Conservation (phyloP, 1,140 invertebrate species). For the Sitobion miscanthi region DNA sequence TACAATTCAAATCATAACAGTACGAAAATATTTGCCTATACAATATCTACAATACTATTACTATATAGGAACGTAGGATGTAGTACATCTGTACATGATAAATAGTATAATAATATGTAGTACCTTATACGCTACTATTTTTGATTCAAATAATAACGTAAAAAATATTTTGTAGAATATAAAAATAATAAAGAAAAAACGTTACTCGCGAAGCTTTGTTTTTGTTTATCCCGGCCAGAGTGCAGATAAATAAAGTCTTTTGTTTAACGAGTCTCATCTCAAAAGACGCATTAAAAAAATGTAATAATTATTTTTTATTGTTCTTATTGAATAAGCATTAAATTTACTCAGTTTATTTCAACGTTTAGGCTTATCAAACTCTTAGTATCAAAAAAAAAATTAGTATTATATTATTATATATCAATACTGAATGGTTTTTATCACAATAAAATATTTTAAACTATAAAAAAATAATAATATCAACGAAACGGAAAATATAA, state of each 20-base stretch:
- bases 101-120: not conserved
- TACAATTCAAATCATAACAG: constrained; percentile 2
- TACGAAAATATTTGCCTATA: constrained; percentile 1
- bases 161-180: not conserved
- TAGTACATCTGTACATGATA: not conserved
- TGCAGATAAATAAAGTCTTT: not conserved
- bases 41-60: not conserved
- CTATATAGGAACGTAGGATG: not conserved
- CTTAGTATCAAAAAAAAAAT: not conserved
- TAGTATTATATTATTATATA: not conserved
- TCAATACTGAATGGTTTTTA: not conserved
- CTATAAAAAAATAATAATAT: not conserved
- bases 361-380: not conserved
- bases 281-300: not conserved
- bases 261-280: not conserved
- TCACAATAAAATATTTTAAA: not conserved
- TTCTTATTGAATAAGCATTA: constrained; percentile 12
- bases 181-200: not conserved
- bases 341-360: not conserved
- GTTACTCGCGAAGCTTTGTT: not conserved
- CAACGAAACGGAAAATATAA: not conserved
- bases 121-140: not conserved
- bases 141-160: not conserved
- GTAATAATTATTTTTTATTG: not conserved
- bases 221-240: not conserved